Base-by-base conservation (phyloP, 2,888 invertebrate species). In the Mimachlamys varia region DNA sequence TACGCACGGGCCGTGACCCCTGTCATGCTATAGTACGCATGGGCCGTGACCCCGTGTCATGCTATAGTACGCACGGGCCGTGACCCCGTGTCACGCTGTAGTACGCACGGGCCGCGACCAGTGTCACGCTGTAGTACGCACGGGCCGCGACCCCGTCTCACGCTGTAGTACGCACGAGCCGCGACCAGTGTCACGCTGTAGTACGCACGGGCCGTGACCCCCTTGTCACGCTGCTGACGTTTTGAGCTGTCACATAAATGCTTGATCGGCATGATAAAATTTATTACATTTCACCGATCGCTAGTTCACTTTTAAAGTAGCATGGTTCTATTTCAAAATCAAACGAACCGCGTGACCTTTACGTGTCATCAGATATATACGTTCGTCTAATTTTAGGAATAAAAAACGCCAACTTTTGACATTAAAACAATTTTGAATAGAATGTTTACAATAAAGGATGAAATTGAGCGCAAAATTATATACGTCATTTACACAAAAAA, bases 281-380 rank as follows among this genome's bases (percentile, higher is more conserved):
- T 33, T 33, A 76, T 76, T 33, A 27, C 76, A 76, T 76, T 76
- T 76, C 22, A 76, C 76, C 10, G 33, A 76, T 76, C 76, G 33
- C 27, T 33, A 76, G 33, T 33, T 76, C 13, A 27, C 27, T 76
- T 76, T n/a, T 33, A 76, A 76, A 76, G 76, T 76, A 12, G 27
- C 76, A 22, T 15, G 76, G 76, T 76, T 76, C 76, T 27, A 76
- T 76, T 76, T 76, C 76, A 76, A 76, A 62, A 76, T 76, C 27
- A 33, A 76, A 33, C 33, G 76, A 76, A 76, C 76, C 33, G 7
- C 7, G 27, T 76, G 76, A 12, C 76, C 76, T 76, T 2, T 4
- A 10, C 33, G 33, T 76, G 33, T 2, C 33, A 76, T 76, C 76
- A 76, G 76, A 76, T 76, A 33, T 76, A 76, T 17, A n/a, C n/a